Evolutionary conservation across 1,140 invertebrate genomes (phyloP).

Genomic region (Drosophila ercepeae): DNA sequence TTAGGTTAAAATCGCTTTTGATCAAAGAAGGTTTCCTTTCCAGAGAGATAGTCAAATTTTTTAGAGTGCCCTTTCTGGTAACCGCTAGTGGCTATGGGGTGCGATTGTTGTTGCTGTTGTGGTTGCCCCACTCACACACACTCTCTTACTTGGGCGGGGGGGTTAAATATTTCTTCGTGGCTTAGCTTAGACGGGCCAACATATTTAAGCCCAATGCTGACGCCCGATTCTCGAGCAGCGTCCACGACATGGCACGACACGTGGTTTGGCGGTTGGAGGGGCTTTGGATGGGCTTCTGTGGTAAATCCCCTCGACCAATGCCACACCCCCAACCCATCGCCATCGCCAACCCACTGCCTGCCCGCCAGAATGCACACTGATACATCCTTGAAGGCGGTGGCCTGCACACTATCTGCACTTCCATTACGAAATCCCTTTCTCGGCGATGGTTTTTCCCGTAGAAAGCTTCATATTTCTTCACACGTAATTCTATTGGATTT

Average conservation of each 20-base stretch:
- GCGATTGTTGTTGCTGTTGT: slow-evolving; percentile 59
- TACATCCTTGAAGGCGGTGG: slow-evolving; percentile 61
- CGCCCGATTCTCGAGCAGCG: slow-evolving; percentile 46
- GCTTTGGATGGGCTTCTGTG: slow-evolving; percentile 20
- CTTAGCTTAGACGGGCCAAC: slow-evolving; percentile 69
- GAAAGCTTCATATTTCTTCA: slow-evolving; percentile 66
- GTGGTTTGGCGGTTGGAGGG: slow-evolving; percentile 63
- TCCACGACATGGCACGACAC: slow-evolving; percentile 64
- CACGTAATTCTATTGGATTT: slow-evolving; percentile 70
- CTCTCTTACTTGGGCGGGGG: slow-evolving; percentile 35
- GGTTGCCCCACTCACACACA: slow-evolving; percentile 34
- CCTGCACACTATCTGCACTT: slow-evolving; percentile 45
- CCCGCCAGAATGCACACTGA: slow-evolving; percentile 46
- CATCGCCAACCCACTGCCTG: too few species aligned
- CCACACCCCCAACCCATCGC: slow-evolving; percentile 37
- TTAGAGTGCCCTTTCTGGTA: slow-evolving; percentile 5
- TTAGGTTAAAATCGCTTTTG: not conserved
- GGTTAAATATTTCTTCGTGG: slow-evolving; percentile 75
- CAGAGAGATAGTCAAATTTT: not conserved
- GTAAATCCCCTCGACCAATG: slow-evolving; percentile 69
- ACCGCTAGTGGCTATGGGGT: slow-evolving; percentile 4
- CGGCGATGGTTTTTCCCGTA: slow-evolving; percentile 31
- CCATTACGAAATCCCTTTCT: slow-evolving; percentile 55
- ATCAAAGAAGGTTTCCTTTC: not conserved
- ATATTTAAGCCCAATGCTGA: slow-evolving; percentile 71